phyloP scores from a whole-genome alignment of 1,140 invertebrate species.

The Protaetia brevitarsis region DNA sequence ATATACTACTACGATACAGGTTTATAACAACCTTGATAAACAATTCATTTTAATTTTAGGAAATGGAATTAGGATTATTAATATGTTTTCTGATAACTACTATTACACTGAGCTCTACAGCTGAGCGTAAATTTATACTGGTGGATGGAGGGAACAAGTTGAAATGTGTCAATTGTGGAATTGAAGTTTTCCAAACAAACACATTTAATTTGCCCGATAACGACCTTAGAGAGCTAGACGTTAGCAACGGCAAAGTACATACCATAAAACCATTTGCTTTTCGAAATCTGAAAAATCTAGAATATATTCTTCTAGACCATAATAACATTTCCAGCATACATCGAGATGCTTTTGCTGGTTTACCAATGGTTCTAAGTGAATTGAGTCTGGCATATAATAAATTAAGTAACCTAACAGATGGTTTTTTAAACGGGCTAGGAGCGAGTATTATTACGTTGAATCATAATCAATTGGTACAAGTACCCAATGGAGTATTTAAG shows the following conservation, averaged over 20 bases:
- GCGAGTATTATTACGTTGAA: conserved; percentile 34
- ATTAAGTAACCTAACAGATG: conserved; percentile 30
- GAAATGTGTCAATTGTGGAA: conserved; percentile 36
- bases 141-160: no score
- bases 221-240: conserved; percentile 36
- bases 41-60: no score
- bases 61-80: no score
- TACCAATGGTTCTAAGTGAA: conserved; percentile 37
- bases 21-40: no score
- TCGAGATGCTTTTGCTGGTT: conserved; percentile 36
- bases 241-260: conserved; percentile 36
- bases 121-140: no score
- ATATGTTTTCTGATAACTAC: no score
- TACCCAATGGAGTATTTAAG: conserved; percentile 36
- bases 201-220: conserved; percentile 37
- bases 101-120: no score
- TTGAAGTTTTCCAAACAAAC: conserved; percentile 34
- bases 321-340: conserved; percentile 36
- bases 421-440: conserved; percentile 37
- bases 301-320: conserved; percentile 38
- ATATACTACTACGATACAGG: no score
- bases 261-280: conserved; percentile 34
- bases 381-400: conserved; percentile 40
- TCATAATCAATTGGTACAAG: conserved; percentile 34
- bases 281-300: conserved; percentile 32